Evolutionary conservation across 2,888 invertebrate species (phyloP), one percentile per base, ranked within the genome.

Genomic region (Drosophila macrospina): DNA sequence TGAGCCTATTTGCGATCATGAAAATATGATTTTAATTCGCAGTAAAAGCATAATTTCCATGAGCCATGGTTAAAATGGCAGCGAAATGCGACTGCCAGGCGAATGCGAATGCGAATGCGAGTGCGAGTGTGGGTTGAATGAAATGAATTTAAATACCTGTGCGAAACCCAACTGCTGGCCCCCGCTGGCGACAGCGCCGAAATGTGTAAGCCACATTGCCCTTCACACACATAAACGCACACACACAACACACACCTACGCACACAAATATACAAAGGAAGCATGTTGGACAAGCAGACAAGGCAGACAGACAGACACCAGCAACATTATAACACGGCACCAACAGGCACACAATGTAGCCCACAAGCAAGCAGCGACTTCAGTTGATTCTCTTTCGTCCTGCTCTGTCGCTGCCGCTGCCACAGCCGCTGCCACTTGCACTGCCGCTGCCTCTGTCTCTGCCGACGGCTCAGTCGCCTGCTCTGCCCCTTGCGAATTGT

Each of bases 11-110:
- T 83, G 78, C 78, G 78, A 86, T 88, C 81, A 88, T 77, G 71
- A 75, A 84, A 86, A 86, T 81, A 84, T 86, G 86, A 86, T 83
- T 86, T 88, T 80, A 88, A 86, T 88, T 85, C 78, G 67, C 68
- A 61, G 69, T 61, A 71, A 70, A 69, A 84, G 80, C 76, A 74
- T 78, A 65, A 86, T 83, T 80, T 78, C 59, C 56, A 56, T 45
- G 57, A 51, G 55, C 55, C 42, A 32, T 11, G 44, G 1, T 30
- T 39, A 63, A 66, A 32, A 45, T 26, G 80, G 80, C 63, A 56
- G 74, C 72, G 68, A 82, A 82, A 75, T 71, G 83, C 63, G 60
- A 63, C 15, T 37, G 4, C 36, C 55, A n/a, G 13, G 26, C 15
- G 56, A 45, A 51, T 36, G 45, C 34, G 41, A 55, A 74, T 34